These are phyloP conservation scores for Urophycis tenuis DNA, from an alignment of 2,797 vertebrate genomes.

Conservation along the genomic window DNA sequence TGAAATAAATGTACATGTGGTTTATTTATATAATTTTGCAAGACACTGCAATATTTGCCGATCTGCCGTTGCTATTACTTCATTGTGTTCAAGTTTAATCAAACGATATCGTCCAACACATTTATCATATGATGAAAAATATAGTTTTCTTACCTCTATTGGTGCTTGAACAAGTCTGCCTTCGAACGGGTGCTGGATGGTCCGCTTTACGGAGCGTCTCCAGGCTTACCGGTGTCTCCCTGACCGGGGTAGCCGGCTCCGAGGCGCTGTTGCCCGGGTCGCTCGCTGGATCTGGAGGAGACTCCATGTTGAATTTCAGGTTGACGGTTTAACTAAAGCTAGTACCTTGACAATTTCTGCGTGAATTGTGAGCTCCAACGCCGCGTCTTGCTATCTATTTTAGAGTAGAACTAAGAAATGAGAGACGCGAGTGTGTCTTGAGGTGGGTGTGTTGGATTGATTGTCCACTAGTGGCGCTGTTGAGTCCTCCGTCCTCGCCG, in stretches of 20 bases:
- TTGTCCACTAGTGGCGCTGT: conserved; percentile 92
- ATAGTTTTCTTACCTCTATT: conserved; percentile 77
- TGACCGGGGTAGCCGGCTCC: conserved; percentile 86
- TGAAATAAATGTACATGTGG: conserved; percentile 18
- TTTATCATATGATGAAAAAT: conserved; percentile 29
- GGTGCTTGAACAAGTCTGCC: conserved; percentile 87
- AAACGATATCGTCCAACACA: conserved; percentile 34
- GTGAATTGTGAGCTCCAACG: conserved; percentile 79
- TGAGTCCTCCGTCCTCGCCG: conserved; percentile 70
- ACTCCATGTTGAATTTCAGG: conserved; percentile 86
- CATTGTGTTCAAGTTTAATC: conserved; percentile 70
- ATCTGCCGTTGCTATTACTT: conserved; percentile 39
- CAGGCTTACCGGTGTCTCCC: conserved; percentile 88
- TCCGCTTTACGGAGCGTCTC: conserved; percentile 90
- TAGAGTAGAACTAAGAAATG: conserved; percentile 90
- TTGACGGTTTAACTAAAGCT: conserved; percentile 45
- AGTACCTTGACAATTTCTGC: conserved; percentile 74
- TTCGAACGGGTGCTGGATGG: conserved; percentile 82
- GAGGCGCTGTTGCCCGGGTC: conserved; percentile 91
- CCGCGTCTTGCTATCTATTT: conserved; percentile 85
- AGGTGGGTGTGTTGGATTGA: conserved; percentile 80
- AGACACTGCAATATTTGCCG: conserved; percentile 29
- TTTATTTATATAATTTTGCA: conserved; percentile 25
- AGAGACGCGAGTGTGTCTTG: conserved; percentile 77
- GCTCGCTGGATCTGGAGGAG: conserved; percentile 91